Percentiles rank a stretch among this genome's conserved stretches.
phyloP scores from a whole-genome alignment of 2,113 vertebrate genomes.

The Trematomus loennbergii region DNA sequence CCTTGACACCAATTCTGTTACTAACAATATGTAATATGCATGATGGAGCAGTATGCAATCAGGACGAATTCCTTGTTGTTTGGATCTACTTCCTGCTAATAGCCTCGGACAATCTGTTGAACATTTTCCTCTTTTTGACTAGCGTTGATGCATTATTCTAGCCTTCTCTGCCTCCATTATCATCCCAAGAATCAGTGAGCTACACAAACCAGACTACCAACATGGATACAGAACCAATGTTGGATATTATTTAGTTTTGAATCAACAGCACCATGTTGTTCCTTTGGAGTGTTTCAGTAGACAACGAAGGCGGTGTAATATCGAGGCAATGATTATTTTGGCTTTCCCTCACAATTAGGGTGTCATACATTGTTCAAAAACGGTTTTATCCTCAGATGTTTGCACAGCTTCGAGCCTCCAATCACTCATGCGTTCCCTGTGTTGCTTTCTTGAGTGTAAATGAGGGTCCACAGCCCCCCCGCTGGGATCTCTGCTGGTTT shows the following conservation, averaged over 20 bases:
- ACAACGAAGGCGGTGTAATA: not conserved
- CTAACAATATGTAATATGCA: not conserved
- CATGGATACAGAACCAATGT: not conserved
- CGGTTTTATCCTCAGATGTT: not conserved
- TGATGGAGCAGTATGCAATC: not conserved
- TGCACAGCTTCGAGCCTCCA: not conserved
- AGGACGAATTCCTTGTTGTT: not conserved
- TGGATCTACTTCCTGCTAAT: constrained; percentile 1
- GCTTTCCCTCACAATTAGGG: not conserved
- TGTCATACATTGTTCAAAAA: not conserved
- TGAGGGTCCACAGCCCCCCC: not conserved
- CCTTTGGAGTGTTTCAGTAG: too few relatives aligned
- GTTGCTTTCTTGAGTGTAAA: not conserved
- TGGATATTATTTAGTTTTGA: not conserved
- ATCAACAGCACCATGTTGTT: not conserved
- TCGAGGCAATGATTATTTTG: not conserved
- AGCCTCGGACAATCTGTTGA: not conserved
- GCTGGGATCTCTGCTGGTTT: not conserved
- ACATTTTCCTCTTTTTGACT: constrained; percentile 2
- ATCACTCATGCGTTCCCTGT: not conserved
- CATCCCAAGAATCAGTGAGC: too few relatives aligned
- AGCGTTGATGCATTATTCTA: constrained; percentile 7
- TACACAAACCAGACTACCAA: too few relatives aligned
- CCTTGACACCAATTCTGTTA: not conserved
- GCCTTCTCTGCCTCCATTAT: not conserved